Conservation (phyloP, 2,797 vertebrate species). For the Hapalemur alaotrensis region DNA sequence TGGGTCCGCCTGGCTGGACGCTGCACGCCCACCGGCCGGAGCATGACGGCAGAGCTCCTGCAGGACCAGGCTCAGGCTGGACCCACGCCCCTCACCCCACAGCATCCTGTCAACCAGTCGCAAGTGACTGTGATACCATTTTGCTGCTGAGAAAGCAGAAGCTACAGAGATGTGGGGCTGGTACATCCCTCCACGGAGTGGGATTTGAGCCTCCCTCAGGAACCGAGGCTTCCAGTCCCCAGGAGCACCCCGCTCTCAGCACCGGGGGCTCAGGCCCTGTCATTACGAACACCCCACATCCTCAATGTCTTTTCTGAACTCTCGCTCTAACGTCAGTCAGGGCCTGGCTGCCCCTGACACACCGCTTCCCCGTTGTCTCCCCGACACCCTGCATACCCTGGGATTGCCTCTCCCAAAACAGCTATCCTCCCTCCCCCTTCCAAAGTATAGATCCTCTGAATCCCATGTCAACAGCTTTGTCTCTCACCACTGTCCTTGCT, state of each 20-base stretch:
- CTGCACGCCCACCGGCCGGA: background rate
- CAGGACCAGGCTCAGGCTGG: background rate
- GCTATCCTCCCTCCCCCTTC: background rate
- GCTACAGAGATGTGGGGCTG: no score
- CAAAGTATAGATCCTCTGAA: background rate
- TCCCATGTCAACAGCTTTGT: background rate
- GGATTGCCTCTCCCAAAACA: background rate
- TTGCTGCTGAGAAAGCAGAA: background rate
- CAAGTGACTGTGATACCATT: background rate
- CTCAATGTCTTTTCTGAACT: background rate
- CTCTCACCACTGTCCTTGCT: background rate
- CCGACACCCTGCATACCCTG: background rate
- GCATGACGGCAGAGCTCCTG: background rate
- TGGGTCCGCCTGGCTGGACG: background rate
- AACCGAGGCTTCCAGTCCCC: background rate
- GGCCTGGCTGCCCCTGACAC: background rate
- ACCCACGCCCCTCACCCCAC: background rate
- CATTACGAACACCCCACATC: background rate
- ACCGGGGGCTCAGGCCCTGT: fast-evolving
- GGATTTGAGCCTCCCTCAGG: background rate
- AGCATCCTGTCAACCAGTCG: background rate
- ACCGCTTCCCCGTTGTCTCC: background rate
- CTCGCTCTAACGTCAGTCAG: background rate
- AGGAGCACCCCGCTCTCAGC: background rate
- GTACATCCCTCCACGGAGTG: background rate